phyloP scores from a whole-genome alignment of 2,797 vertebrate species.

The Myotis pilosus region DNA sequence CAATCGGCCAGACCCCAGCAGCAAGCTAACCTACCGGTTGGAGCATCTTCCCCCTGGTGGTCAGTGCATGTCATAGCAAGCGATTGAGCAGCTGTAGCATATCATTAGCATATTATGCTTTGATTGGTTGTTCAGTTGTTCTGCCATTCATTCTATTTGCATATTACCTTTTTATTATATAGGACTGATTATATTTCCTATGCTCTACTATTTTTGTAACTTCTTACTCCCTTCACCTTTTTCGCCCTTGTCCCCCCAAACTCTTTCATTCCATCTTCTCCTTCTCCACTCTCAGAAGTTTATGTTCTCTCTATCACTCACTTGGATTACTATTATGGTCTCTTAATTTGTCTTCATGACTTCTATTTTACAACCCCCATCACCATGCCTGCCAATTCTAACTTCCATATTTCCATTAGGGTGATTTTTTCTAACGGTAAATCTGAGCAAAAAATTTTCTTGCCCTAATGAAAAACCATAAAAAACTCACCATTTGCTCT shows the following conservation, averaged over 20 bases:
- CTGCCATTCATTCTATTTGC: too few species aligned
- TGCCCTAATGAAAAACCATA: slow-evolving; percentile 12
- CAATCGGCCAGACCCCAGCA: too few species aligned
- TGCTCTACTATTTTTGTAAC: not conserved
- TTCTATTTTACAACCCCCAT: slow-evolving; percentile 7
- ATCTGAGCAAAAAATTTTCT: slow-evolving; percentile 45
- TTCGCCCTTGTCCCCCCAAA: not conserved
- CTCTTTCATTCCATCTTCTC: not conserved
- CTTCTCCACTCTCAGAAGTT: not conserved
- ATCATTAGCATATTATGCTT: too few species aligned
- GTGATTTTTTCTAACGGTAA: slow-evolving; percentile 44
- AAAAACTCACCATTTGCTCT: not conserved
- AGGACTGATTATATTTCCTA: not conserved
- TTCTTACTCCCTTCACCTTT: not conserved
- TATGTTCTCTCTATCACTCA: not conserved
- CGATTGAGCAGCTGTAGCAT: too few species aligned
- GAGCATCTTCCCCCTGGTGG: too few species aligned
- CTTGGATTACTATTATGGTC: not conserved
- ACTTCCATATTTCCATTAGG: not conserved
- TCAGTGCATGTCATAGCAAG: too few species aligned
- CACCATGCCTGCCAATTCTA: not conserved
- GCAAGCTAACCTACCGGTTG: too few species aligned
- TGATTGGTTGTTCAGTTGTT: too few species aligned
- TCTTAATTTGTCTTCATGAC: not conserved
- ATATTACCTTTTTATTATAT: too few species aligned